Conservation (phyloP, 1,140 invertebrate genomes). For the Eupristina koningsbergeri region DNA sequence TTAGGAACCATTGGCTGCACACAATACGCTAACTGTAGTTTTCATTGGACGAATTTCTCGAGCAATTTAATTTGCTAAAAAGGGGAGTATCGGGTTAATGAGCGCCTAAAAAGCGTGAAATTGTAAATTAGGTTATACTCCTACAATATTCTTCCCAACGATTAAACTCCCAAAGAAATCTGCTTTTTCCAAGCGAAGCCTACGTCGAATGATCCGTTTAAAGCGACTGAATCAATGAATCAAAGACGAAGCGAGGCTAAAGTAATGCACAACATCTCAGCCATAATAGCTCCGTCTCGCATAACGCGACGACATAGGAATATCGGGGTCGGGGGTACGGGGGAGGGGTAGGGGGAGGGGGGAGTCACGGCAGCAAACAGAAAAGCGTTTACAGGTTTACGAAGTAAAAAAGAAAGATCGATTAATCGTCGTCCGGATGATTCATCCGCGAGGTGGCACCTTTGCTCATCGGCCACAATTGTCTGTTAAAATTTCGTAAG, state of each 20-base stretch:
- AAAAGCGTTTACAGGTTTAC: no score
- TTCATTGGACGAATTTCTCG: not conserved
- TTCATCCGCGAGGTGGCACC: no score
- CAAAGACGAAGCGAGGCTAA: not conserved
- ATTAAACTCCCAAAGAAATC: no score
- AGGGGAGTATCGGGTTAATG: not conserved
- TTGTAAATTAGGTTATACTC: not conserved
- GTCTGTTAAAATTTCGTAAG: no score
- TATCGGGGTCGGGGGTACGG: not conserved
- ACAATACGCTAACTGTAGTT: no score
- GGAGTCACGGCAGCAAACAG: no score
- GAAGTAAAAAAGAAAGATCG: no score
- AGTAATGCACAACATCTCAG: not conserved
- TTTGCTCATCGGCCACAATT: no score
- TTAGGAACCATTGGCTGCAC: no score
- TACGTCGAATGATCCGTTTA: not conserved
- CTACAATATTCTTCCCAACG: not conserved
- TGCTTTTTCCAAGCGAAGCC: not conserved
- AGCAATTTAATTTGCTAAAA: not conserved
- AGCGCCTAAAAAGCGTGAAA: not conserved
- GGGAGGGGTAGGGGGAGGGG: no score
- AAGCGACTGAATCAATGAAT: not conserved
- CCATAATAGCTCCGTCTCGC: not conserved
- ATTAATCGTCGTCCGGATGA: no score
- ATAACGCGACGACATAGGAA: not conserved